A percentile compares a stretch with the other conserved stretches of the same genome.
Evolutionary conservation across 1,140 invertebrate species (phyloP).

Genomic region (Hycleus cichorii): DNA sequence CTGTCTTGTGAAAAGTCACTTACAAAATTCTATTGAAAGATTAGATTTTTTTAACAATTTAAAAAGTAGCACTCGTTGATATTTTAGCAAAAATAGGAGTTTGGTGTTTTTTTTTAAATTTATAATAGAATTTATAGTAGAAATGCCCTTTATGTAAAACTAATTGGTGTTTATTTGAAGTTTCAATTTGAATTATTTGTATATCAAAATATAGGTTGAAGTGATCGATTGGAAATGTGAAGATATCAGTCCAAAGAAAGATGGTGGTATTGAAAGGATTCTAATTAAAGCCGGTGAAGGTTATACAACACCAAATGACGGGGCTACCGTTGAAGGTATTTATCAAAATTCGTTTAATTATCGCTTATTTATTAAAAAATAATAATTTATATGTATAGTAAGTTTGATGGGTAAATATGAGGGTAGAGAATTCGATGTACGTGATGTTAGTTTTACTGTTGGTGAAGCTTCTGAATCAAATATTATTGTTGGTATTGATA

Average conservation of each 20-base stretch:
- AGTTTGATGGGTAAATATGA: slow-evolving; percentile 61
- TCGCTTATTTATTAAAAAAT: neutral
- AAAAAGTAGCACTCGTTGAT: too few relatives aligned
- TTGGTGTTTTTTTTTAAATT: too few relatives aligned
- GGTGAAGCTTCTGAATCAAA: slow-evolving; percentile 74
- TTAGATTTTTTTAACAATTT: too few relatives aligned
- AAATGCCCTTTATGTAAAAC: too few relatives aligned
- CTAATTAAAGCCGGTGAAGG: slow-evolving; percentile 63
- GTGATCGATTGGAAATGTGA: slow-evolving; percentile 77
- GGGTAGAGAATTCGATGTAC: slow-evolving; percentile 63
- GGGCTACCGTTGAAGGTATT: slow-evolving; percentile 65
- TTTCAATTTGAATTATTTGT: neutral
- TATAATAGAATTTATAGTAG: too few relatives aligned
- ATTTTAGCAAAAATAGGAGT: too few relatives aligned
- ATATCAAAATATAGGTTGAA: slow-evolving; percentile 57
- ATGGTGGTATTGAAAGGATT: slow-evolving; percentile 72
- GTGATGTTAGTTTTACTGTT: slow-evolving; percentile 74
- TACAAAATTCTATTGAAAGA: too few relatives aligned
- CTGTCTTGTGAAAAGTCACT: too few relatives aligned
- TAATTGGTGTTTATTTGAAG: neutral
- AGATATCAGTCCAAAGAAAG: slow-evolving; percentile 77
- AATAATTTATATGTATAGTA: slow-evolving; percentile 1
- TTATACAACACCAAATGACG: slow-evolving; percentile 67
- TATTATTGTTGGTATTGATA: slow-evolving; percentile 78
- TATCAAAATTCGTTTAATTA: slow-evolving; percentile 10